A percentile compares a stretch with the other conserved stretches of the same genome.
Conservation (phyloP, 2,113 vertebrate genomes). For the Dicentrarchus labrax region DNA sequence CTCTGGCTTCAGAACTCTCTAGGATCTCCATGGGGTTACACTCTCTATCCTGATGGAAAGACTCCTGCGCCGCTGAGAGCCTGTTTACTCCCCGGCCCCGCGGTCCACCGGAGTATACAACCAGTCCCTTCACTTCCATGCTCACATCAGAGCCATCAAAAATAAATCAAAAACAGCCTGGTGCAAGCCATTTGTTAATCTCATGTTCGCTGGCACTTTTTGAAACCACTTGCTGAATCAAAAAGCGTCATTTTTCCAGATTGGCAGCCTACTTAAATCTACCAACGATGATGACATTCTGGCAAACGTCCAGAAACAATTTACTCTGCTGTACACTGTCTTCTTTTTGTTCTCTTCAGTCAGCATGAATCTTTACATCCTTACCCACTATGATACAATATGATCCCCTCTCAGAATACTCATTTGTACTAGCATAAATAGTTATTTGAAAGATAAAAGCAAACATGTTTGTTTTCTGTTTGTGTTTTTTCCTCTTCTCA, state of each 20-base stretch:
- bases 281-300: slow-evolving; percentile 38
- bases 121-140: slow-evolving; percentile 67
- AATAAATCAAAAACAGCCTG: slow-evolving; percentile 72
- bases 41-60: slow-evolving; percentile 77
- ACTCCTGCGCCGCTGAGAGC: slow-evolving; percentile 66
- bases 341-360: slow-evolving; percentile 61
- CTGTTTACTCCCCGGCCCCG: slow-evolving; percentile 74
- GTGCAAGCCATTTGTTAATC: slow-evolving; percentile 74
- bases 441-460: slow-evolving; percentile 87
- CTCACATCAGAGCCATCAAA: slow-evolving; percentile 76
- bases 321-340: neutral
- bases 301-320: slow-evolving; percentile 48
- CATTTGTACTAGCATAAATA: slow-evolving; percentile 85
- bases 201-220: slow-evolving; percentile 59
- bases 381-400: slow-evolving; percentile 59
- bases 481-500: slow-evolving; percentile 72
- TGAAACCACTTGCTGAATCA: slow-evolving; percentile 49
- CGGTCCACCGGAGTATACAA: slow-evolving; percentile 63
- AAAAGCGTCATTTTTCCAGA: slow-evolving; percentile 39
- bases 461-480: slow-evolving; percentile 87
- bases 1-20: slow-evolving; percentile 84
- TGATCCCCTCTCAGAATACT: slow-evolving; percentile 72
- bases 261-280: slow-evolving; percentile 25
- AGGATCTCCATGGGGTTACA: slow-evolving; percentile 78
- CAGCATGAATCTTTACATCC: slow-evolving; percentile 54